Percentiles rank a stretch among this genome's conserved stretches.
These are phyloP conservation scores for Bos indicus DNA, from an alignment of 2,113 vertebrate genomes.

Conservation along the genomic window DNA sequence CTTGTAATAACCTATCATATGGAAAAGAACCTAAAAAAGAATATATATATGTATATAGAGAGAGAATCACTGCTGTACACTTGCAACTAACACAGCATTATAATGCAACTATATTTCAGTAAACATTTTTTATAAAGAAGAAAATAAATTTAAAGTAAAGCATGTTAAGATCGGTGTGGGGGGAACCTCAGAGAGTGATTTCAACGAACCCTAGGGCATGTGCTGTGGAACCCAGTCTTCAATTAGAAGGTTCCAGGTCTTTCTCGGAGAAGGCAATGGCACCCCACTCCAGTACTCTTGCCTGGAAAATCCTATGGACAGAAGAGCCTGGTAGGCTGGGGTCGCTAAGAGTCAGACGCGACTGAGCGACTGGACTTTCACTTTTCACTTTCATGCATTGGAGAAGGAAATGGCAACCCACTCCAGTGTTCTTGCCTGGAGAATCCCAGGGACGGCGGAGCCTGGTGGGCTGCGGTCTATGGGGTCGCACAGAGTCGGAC, in stretches of 20 bases:
- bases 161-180: background rate
- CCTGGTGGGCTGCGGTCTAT: too few relatives aligned
- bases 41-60: background rate
- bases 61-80: background rate
- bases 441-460: too few relatives aligned
- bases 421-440: too few relatives aligned
- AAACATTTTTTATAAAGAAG: background rate
- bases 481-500: too few relatives aligned
- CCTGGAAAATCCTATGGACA: too few relatives aligned
- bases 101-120: background rate
- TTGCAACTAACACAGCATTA: background rate
- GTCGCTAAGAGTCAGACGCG: too few relatives aligned
- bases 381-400: too few relatives aligned
- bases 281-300: too few relatives aligned
- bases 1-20: background rate
- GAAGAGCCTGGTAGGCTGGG: too few relatives aligned
- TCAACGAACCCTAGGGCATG: fast-evolving
- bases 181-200: background rate
- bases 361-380: too few relatives aligned
- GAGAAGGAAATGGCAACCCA: too few relatives aligned
- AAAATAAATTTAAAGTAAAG: background rate
- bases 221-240: fast-evolving
- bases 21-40: background rate
- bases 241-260: background rate
- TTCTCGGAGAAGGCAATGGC: background rate